Base-by-base conservation (phyloP, 1,140 invertebrate species). In the Chrysomallon squamiferum region DNA sequence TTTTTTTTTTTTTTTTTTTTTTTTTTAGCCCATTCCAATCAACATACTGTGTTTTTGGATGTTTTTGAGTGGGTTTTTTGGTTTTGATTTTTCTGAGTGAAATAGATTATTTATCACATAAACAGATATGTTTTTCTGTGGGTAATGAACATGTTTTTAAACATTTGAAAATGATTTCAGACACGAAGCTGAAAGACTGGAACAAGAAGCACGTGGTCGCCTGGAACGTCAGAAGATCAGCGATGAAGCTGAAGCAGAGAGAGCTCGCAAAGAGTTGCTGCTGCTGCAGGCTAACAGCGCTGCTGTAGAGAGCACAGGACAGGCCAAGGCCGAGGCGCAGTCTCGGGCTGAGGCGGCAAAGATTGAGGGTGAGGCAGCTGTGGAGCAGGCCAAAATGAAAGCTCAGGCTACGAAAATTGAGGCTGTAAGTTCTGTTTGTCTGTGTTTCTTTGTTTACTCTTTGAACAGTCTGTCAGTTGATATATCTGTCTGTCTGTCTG, bases 251-350 rank as follows among this genome's bases (percentile, higher is more conserved):
- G 85, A 84, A 66, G 87, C 88, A 30, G 88, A 88, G 75, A 82
- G 83, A 62, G 68, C 86, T 2, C 74, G 87, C 3, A 82, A 79
- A 62, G 79, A 84, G 33, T 71, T 88, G 50, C 66, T 88, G 33
- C 84, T 87, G 72, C 72, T 88, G 38, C 86, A 88, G 80, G 85
- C 78, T 3, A 69, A 82, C 69, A 84, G 82, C 71, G 80, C 81
- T 25, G 82, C 81, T 66, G 82, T 84, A 22, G 82, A 84, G 65
- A 82, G 79, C 60, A 83, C 82, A 18, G 88, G 88, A 41, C 87
- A 88, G 66, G 86, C 88, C 13, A 88, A 86, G 75, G 88, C 88
- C 11, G 88, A 88, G 76, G 88, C 88, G 29, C 81, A 85, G 66
- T 84, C 83, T 68, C 71, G 86, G 50, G 86, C 87, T 15, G 87